These are phyloP conservation scores for Cyphomyrus discorhynchus DNA, from an alignment of 2,113 vertebrate genomes.

Conservation along the genomic window DNA sequence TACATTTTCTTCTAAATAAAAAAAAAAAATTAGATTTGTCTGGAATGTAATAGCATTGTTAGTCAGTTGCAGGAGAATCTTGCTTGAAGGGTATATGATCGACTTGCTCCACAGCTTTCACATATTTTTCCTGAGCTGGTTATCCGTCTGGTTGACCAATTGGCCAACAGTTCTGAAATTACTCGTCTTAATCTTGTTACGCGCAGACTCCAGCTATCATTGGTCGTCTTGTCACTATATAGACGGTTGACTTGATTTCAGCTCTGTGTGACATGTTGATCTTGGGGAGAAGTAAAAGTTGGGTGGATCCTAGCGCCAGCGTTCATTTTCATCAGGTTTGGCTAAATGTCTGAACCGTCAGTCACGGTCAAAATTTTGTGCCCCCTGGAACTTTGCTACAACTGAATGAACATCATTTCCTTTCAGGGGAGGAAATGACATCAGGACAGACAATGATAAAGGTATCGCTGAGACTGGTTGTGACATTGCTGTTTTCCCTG, in stretches of 20 bases:
- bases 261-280: background rate
- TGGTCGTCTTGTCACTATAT: background rate
- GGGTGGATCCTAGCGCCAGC: background rate
- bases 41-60: background rate
- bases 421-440: background rate
- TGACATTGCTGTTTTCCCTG: constrained; percentile 25
- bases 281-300: background rate
- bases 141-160: background rate
- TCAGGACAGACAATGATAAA: background rate
- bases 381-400: background rate
- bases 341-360: background rate
- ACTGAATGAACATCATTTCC: background rate
- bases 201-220: background rate
- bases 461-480: background rate
- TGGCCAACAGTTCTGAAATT: background rate
- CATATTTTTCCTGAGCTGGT: background rate
- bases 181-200: background rate
- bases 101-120: background rate
- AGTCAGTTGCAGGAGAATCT: background rate
- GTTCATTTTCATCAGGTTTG: background rate
- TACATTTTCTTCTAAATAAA: background rate
- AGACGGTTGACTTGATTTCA: background rate
- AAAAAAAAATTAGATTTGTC: background rate
- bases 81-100: background rate
- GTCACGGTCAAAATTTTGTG: background rate